Base-by-base conservation (phyloP, 92 coral and sea anemone genomes). In the Phenganax marumi region DNA sequence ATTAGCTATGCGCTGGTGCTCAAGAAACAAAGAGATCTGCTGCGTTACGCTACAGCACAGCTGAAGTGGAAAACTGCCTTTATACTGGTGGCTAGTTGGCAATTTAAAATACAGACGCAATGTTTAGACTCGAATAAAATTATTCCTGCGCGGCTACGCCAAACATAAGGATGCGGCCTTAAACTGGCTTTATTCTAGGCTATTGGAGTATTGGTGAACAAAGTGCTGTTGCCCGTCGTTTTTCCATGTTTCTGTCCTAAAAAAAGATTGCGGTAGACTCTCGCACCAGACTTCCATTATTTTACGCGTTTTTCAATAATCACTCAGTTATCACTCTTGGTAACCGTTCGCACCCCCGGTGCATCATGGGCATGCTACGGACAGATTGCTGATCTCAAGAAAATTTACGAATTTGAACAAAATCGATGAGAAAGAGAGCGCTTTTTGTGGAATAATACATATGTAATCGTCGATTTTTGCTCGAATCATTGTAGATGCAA, bases 391-490 rank as follows among this genome's bases (percentile, higher is more conserved):
- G 61, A 73, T 16, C 17, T 7, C 25, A 26, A 5, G 23, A 39
- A 10, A 39, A 1, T 50, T 5, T 18, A 63, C 16, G 21, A 19
- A 13, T 56, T 14, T 19, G 16, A 19, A 19, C 8, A 46, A 21
- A 75, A 52, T 33, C 47, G 55, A 54, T 16, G 50, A 26, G 47
- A 52, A 73, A 54, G 66, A 49, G 55, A 23, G 21, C 66, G 48
- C 22, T 19, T 68, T 73, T 50, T 19, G 8, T 8, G 55, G 56
- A 75, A 1, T n/a, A 50, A 53, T 75, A 12, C 16, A 5, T 43
- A 52, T 75, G 80, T 75, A 55, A 60, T 60, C 55, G 80, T 75
- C 55, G 48, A 23, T 75, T 50, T 52, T 75, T 47, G 10, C 39
- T 22, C 47, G 13, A 39, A 19, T 75, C 24, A 75, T 19, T 75